These are phyloP conservation scores for Nyctibius grandis DNA, from an alignment of 2,797 vertebrate species.

Conservation along the genomic window DNA sequence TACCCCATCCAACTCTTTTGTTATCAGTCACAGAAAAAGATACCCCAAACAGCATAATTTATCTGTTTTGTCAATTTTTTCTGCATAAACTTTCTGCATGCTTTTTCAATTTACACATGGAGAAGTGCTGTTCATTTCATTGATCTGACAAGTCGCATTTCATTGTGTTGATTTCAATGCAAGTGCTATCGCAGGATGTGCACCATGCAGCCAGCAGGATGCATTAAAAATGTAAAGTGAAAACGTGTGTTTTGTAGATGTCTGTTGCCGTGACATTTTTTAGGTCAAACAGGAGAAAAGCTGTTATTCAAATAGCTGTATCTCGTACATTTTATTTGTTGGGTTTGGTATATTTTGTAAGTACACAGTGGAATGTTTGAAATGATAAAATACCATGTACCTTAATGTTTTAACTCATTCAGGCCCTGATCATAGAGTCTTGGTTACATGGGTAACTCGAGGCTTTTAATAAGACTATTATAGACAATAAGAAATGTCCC, in stretches of 20 bases:
- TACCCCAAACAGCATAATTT: neutral
- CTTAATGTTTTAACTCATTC: neutral
- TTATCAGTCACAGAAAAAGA: neutral
- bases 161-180: constrained; percentile 41
- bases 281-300: neutral
- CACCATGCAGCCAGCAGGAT: neutral
- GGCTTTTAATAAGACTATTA: neutral
- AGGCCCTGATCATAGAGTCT: neutral
- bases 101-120: neutral
- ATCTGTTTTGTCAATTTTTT: constrained; percentile 20
- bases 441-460: neutral
- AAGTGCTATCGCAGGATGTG: neutral
- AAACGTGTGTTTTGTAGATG: neutral
- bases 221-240: constrained; percentile 12
- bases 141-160: constrained; percentile 32
- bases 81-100: constrained; percentile 8
- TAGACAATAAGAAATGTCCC: neutral
- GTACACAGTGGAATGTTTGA: neutral
- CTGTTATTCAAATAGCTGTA: neutral
- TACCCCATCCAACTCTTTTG: neutral
- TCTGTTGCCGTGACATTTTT: neutral
- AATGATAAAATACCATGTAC: neutral
- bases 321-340: neutral
- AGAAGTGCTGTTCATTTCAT: constrained; percentile 25
- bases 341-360: neutral